Conservation (phyloP, 2,888 invertebrate genomes). For the Eulithis prunata region DNA sequence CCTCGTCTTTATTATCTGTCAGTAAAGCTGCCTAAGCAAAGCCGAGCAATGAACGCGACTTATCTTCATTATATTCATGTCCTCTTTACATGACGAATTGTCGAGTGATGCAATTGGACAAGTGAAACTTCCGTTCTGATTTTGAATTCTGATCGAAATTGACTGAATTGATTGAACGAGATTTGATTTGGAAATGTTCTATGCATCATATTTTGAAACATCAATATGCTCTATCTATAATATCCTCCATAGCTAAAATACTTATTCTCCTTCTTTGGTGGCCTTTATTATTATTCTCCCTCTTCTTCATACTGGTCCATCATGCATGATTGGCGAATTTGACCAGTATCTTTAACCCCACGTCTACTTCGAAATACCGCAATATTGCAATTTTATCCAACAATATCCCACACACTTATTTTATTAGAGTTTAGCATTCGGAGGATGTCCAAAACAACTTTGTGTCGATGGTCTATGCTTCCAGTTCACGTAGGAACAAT, state of each 20-base stretch:
- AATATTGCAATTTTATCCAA: no score
- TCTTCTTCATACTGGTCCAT: no score
- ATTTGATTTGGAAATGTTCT: not conserved
- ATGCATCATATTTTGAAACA: no score
- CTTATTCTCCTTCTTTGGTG: no score
- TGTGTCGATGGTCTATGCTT: slow-evolving; percentile 3
- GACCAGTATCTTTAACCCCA: no score
- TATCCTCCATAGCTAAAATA: no score
- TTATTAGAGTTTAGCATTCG: slow-evolving; percentile 7
- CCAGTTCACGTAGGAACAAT: not conserved
- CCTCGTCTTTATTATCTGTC: slow-evolving; percentile 13
- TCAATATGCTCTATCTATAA: no score
- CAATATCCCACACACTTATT: not conserved
- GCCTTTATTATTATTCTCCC: no score
- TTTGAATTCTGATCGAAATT: no score
- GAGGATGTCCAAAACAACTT: slow-evolving; percentile 9
- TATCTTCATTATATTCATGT: slow-evolving; percentile 27
- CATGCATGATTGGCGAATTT: no score
- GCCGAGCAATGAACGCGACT: slow-evolving; percentile 21
- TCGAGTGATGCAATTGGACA: slow-evolving; percentile 24
- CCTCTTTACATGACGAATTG: slow-evolving; percentile 17
- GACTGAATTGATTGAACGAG: no score
- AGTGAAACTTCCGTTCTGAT: slow-evolving; percentile 11
- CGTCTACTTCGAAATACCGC: no score
- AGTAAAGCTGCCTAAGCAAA: slow-evolving; percentile 25